Base-by-base conservation (phyloP, 2,888 invertebrate species). In the Chaitophorus viminalis region DNA sequence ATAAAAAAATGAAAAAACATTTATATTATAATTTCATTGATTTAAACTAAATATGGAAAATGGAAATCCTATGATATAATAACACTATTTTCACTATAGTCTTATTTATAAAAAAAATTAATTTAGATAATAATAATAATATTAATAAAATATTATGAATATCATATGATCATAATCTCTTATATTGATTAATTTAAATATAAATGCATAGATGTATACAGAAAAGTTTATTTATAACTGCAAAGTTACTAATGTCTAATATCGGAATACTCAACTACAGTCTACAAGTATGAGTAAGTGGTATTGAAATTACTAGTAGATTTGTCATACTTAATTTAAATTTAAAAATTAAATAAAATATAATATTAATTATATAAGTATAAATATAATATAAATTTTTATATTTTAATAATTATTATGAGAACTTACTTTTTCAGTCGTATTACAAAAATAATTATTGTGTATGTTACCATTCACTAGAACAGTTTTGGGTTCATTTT, bases 371-470 rank as follows among this genome's bases (percentile, higher is more conserved):
- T n/a, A n/a, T n/a, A n/a, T n/a, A n/a, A n/a, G n/a, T n/a, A n/a
- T n/a, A n/a, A n/a, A n/a, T n/a, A n/a, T n/a, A 39, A 5, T 39
- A 14, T 11, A 1, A 14, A 46, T 46, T 46, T 14, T 46, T 14
- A 46, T 46, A 14, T 46, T 46, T 46, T 46, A 46, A 46, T 14
- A 11, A 46, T 46, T 1, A 46, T 46, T 46, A 46, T 46, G 46
- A 46, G 11, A 46, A 60, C 79, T 87, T 74, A 87, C 86, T 60
- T 87, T 9, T 87, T 87, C 86, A 87, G 86, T 87, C 3, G 0
- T 79, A 87, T 87, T 87, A 60, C 39, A 74, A 74, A 74, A 79
- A 60, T 17, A 87, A 3, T 33, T 74, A 68, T 25, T 72, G 9
- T 60, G n/a, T 46, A 9, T 11, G 6, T 0, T 46, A 36, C 72